phyloP scores from a whole-genome alignment of 2,797 vertebrate genomes.

The Takifugu ocellatus region DNA sequence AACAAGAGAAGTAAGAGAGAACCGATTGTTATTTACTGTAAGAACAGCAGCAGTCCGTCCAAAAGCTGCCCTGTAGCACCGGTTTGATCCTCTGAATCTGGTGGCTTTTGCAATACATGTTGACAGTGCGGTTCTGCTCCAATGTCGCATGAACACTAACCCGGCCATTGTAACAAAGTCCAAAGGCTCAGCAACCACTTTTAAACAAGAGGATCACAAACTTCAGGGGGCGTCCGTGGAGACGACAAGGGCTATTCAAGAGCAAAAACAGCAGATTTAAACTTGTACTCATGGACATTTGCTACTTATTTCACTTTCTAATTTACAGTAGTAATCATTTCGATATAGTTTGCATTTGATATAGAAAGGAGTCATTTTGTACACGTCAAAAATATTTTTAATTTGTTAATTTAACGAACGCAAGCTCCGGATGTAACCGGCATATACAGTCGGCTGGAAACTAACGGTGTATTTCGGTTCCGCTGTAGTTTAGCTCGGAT shows the following conservation, averaged over 20 bases:
- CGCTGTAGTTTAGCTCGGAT: too few species aligned
- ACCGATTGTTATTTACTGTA: conserved; percentile 43
- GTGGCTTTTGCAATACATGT: conserved; percentile 5
- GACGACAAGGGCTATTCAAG: conserved; percentile 23
- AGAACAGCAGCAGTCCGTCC: conserved; percentile 20
- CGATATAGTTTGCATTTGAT: too few species aligned
- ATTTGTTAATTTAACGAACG: too few species aligned
- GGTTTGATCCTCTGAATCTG: not conserved
- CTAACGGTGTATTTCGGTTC: too few species aligned
- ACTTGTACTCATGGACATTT: too few species aligned
- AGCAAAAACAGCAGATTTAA: not conserved
- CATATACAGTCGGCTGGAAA: too few species aligned
- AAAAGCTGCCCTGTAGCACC: conserved; percentile 21
- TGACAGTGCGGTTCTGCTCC: conserved; percentile 24
- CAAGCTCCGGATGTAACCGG: too few species aligned
- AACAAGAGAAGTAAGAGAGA: not conserved
- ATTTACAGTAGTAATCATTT: too few species aligned
- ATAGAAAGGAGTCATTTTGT: too few species aligned
- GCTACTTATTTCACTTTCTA: too few species aligned
- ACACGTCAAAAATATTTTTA: too few species aligned
- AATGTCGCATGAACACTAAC: not conserved
- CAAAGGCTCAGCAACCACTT: not conserved
- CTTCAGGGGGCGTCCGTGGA: not conserved
- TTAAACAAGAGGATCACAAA: not conserved
- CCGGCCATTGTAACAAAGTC: conserved; percentile 34